These are phyloP conservation scores for Loris lydekkerianus DNA, from an alignment of 2,797 vertebrate species.

Conservation along the genomic window DNA sequence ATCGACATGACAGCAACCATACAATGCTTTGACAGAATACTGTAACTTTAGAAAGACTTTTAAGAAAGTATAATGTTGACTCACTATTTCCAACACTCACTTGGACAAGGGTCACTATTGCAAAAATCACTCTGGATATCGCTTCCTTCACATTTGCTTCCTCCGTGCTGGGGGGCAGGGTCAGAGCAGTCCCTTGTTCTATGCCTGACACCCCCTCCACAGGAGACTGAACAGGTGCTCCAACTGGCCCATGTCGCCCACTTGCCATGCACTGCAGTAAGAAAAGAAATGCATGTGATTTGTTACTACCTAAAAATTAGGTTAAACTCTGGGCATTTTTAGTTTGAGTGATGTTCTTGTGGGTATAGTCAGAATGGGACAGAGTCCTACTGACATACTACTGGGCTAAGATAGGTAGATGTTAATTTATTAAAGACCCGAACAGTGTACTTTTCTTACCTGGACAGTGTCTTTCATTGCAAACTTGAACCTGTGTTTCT, in stretches of 20 bases:
- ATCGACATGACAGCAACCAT: neutral
- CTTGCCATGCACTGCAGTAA: conserved; percentile 95
- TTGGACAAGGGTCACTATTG: conserved; percentile 95
- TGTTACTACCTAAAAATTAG: neutral
- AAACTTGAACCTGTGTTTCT: conserved; percentile 94
- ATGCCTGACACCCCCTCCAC: conserved; percentile 95
- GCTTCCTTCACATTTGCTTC: conserved; percentile 94
- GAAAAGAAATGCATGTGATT: conserved; percentile 54
- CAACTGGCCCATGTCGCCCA: conserved; percentile 96
- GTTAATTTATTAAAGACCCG: neutral
- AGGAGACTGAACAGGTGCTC: conserved; percentile 95
- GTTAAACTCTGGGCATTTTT: neutral
- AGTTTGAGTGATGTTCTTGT: neutral
- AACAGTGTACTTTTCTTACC: conserved; percentile 85
- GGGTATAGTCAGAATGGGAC: neutral
- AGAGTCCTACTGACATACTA: neutral
- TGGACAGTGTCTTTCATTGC: conserved; percentile 94
- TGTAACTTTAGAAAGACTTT: neutral
- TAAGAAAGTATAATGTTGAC: conserved; percentile 38
- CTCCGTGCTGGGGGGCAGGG: conserved; percentile 93
- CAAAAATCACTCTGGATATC: conserved; percentile 96
- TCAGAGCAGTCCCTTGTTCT: conserved; percentile 94
- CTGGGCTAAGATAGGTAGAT: neutral
- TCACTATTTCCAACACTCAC: conserved; percentile 89
- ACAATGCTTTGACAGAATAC: neutral